Evolutionary conservation across 1,140 invertebrate genomes (phyloP).

Genomic region (Sesamia nonagrioides): DNA sequence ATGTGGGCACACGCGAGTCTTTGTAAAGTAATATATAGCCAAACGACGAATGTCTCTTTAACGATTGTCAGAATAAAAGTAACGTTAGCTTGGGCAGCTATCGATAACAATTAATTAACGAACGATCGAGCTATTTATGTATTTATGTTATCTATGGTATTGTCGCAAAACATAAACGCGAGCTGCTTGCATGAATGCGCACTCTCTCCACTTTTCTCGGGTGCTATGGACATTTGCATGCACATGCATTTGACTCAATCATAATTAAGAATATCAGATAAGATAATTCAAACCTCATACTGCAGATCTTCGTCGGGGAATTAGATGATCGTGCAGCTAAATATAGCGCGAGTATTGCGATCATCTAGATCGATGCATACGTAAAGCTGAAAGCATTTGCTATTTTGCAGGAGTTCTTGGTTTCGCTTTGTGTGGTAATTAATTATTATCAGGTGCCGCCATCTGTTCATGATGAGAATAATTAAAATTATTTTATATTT

Average conservation of each 20-base stretch:
- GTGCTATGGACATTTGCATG: conserved; percentile 82
- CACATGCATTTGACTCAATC: conserved; percentile 70
- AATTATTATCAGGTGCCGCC: conserved; percentile 3
- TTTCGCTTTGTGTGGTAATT: conserved; percentile 27
- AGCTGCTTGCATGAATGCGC: conserved; percentile 72
- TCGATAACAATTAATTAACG: conserved; percentile 28
- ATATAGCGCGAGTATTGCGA: conserved; percentile 42
- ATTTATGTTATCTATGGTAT: conserved; percentile 54
- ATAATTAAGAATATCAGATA: conserved; percentile 79
- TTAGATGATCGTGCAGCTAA: conserved; percentile 52
- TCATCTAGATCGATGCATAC: conserved; percentile 66
- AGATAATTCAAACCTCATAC: conserved; percentile 68
- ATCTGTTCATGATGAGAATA: conserved; percentile 31
- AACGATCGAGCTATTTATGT: conserved; percentile 3
- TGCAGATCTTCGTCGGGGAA: conserved; percentile 51
- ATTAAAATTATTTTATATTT: conserved; percentile 33
- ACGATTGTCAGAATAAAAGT: not conserved
- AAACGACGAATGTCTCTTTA: not conserved
- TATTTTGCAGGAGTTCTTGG: conserved; percentile 43
- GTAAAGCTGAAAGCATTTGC: conserved; percentile 67
- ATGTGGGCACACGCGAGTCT: no score
- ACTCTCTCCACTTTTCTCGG: conserved; percentile 82
- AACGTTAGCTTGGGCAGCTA: not conserved
- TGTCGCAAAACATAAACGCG: conserved; percentile 68
- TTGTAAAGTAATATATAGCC: no score